Conservation (phyloP, 2,113 vertebrate species). For the Gopherus evgoodei region DNA sequence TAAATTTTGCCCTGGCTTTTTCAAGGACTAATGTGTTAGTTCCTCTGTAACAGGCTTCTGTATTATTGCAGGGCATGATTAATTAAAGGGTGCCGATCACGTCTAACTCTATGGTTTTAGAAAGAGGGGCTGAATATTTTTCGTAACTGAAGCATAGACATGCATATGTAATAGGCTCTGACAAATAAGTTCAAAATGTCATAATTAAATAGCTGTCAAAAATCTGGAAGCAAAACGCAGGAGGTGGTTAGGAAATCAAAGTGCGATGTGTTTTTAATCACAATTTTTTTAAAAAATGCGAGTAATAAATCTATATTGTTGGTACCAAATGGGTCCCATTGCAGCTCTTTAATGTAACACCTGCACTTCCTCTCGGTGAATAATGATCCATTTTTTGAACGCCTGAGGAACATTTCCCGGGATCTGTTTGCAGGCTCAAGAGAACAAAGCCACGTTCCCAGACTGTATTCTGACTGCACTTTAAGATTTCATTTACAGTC, state of each 20-base stretch:
- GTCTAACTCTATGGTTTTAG: neutral
- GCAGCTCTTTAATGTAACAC: slow-evolving; percentile 71
- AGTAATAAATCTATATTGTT: slow-evolving; percentile 68
- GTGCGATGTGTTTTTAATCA: slow-evolving; percentile 71
- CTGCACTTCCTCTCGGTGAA: slow-evolving; percentile 58
- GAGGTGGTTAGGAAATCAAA: slow-evolving; percentile 70
- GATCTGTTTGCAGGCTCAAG: slow-evolving; percentile 65
- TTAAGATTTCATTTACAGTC: slow-evolving; percentile 66
- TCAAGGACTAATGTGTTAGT: neutral
- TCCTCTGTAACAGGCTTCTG: slow-evolving; percentile 40
- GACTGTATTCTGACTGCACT: slow-evolving; percentile 53
- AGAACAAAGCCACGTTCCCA: slow-evolving; percentile 73
- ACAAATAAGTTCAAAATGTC: slow-evolving; percentile 62
- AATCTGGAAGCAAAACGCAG: slow-evolving; percentile 62
- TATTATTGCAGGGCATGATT: neutral
- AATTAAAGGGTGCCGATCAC: slow-evolving; percentile 4
- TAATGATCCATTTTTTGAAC: slow-evolving; percentile 62
- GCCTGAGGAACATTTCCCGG: slow-evolving; percentile 35
- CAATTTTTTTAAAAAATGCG: slow-evolving; percentile 67
- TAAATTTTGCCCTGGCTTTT: neutral
- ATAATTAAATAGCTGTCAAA: slow-evolving; percentile 72
- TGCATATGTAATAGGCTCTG: neutral
- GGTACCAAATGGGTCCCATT: slow-evolving; percentile 65
- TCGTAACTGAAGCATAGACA: neutral
- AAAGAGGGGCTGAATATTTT: neutral